phyloP scores from a whole-genome alignment of 2,888 invertebrate species.

The Gasteruption jaculator region DNA sequence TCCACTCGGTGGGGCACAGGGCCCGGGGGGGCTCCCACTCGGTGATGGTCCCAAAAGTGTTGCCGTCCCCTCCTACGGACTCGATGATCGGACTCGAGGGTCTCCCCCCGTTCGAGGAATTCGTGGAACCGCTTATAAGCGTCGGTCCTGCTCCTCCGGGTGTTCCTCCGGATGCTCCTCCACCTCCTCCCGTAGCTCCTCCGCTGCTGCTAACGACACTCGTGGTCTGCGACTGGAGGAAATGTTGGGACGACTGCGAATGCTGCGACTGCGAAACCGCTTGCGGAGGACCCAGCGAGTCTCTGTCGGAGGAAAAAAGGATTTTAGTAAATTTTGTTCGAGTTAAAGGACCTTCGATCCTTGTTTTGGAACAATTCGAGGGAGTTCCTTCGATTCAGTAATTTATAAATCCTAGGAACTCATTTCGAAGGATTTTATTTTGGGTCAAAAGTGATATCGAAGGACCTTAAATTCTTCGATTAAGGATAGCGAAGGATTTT shows the following conservation, averaged over 20 bases:
- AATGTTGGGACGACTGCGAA: conserved; percentile 4
- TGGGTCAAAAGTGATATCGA: too few species aligned
- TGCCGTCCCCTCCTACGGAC: conserved; percentile 34
- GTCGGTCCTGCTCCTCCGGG: too few species aligned
- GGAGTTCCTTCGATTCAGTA: too few species aligned
- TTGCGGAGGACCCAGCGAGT: conserved; percentile 37
- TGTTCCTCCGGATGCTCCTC: too few species aligned
- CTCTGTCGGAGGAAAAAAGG: conserved; percentile 30
- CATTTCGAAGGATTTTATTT: too few species aligned
- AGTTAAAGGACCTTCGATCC: too few species aligned
- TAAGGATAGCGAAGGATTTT: too few species aligned
- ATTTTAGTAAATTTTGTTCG: conserved; percentile 5
- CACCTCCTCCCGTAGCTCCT: conserved; percentile 2
- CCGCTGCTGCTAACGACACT: conserved; percentile 28
- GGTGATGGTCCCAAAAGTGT: conserved; percentile 34
- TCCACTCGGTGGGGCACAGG: conserved; percentile 76
- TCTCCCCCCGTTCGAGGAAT: conserved; percentile 11
- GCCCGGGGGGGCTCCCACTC: conserved; percentile 53
- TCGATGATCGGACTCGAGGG: conserved; percentile 33
- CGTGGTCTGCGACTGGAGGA: conserved; percentile 17
- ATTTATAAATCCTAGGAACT: too few species aligned
- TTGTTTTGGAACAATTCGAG: too few species aligned
- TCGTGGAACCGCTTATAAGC: too few species aligned
- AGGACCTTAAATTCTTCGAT: too few species aligned
- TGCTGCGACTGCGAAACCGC: conserved; percentile 17